Conservation (phyloP, 2,797 vertebrate genomes). For the Sebastolobus altivelis region DNA sequence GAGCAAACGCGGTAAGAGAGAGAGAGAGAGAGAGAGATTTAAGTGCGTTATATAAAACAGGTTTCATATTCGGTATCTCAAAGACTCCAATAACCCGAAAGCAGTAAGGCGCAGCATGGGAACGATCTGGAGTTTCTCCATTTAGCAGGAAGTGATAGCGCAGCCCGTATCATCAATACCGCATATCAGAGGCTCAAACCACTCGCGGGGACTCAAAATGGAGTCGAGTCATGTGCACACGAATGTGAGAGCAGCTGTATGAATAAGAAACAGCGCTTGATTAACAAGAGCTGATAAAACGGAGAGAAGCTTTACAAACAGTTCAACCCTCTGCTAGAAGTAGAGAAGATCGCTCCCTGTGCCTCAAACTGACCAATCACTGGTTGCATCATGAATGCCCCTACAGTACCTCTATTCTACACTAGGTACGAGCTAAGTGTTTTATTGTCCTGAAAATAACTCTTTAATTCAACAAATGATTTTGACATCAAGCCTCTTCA, state of each 20-base stretch:
- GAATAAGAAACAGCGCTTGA: slow-evolving; percentile 20
- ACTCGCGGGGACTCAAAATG: slow-evolving; percentile 49
- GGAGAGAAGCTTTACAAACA: background rate
- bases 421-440: background rate
- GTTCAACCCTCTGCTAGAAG: background rate
- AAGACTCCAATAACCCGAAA: slow-evolving; percentile 55
- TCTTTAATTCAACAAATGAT: background rate
- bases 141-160: slow-evolving; percentile 49
- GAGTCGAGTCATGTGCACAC: slow-evolving; percentile 24
- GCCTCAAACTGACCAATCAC: background rate
- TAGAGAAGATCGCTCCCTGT: background rate
- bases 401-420: background rate
- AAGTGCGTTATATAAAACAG: slow-evolving; percentile 64
- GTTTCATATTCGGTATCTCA: slow-evolving; percentile 58
- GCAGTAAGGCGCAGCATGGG: slow-evolving; percentile 46
- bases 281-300: slow-evolving; percentile 28
- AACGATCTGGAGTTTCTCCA: slow-evolving; percentile 53
- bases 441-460: background rate
- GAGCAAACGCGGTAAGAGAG: slow-evolving; percentile 11
- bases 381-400: background rate
- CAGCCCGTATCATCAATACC: slow-evolving; percentile 41
- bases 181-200: slow-evolving; percentile 36
- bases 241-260: slow-evolving; percentile 36
- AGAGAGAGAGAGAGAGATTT: slow-evolving; percentile 34
- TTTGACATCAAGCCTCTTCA: background rate